Evolutionary conservation across 2,888 invertebrate species (phyloP), one percentile per base, ranked within the genome.

Genomic region (Epinotia demarniana): DNA sequence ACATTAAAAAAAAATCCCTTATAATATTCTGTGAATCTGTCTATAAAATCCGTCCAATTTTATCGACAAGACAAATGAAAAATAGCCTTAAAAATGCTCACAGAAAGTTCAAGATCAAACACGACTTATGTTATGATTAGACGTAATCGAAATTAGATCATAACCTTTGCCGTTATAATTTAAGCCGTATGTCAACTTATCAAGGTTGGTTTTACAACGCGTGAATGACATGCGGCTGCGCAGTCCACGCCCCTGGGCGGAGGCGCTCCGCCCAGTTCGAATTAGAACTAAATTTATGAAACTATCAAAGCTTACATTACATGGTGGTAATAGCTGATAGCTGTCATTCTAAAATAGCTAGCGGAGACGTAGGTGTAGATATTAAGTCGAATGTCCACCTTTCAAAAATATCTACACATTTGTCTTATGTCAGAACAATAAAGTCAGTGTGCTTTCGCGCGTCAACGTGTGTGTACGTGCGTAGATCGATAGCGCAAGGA

Each of bases 231-330:
- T 66, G 66, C 27, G 53, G 3, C 53, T 55, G 27, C 66, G 66
- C 66, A 66, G 12, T 53, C 66, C 53, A 33, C 66, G 53, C 66
- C 66, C 23, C n/a, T 19, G 23, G 69, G 69, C 60, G 58, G 23
- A 13, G 27, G n/a, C 3, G 46, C 69, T 46, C 58, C 69, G n/a
- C 69, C 69, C 58, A 57, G 19, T 64, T 39, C 1, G 64, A 72
- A 58, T 57, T 58, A 58, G 72, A 72, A 57, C 33, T n/a, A 18
- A 66, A 63, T 72, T 64, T 62, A 64, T 72, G 64, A 57, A 53
- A 62, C 58, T 62, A 64, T 71, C n/a, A 66, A 55, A 66, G 72
- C 72, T 46, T 55, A 66, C 72, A 72, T 43, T 55, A 64, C 64
- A 72, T 55, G 58, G 43, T 58, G 39, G 55, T 43, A 64, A 46